phyloP scores from a whole-genome alignment of 1,140 invertebrate species.

The Aphaenogaster ashmeadi region DNA sequence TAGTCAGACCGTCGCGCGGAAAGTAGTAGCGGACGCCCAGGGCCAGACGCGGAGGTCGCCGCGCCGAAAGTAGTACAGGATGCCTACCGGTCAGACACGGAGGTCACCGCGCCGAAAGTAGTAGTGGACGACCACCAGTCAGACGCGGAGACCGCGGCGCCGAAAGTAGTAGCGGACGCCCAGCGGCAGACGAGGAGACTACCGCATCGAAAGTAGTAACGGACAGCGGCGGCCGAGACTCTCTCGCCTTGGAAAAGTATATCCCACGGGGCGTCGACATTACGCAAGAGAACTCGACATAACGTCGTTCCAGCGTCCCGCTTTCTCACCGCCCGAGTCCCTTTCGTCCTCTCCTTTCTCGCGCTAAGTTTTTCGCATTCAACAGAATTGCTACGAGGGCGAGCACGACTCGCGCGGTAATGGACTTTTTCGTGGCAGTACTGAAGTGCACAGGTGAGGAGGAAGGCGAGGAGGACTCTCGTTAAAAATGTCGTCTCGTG shows the following conservation, averaged over 20 bases:
- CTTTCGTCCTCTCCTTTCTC: constrained; percentile 10
- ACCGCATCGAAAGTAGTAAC: constrained; percentile 27
- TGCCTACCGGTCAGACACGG: background rate
- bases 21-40: background rate
- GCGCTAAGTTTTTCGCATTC: constrained; percentile 51
- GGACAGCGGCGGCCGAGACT: constrained; percentile 13
- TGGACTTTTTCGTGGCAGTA: constrained; percentile 45
- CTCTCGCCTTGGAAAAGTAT: constrained; percentile 16
- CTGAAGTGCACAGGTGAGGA: background rate
- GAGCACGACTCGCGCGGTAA: constrained; percentile 33
- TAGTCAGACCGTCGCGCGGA: background rate
- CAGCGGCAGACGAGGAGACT: background rate
- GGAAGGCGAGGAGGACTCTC: constrained; percentile 2
- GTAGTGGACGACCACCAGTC: background rate
- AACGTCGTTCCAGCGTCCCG: constrained; percentile 40
- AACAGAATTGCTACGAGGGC: constrained; percentile 40
- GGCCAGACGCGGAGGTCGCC: background rate
- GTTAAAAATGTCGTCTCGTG: constrained; percentile 48
- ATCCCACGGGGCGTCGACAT: constrained; percentile 41
- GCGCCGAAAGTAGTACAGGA: background rate
- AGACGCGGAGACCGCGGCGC: background rate
- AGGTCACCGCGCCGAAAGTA: background rate
- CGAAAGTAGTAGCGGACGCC: background rate
- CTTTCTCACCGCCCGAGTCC: background rate
- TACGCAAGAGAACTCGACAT: constrained; percentile 55